phyloP scores from a whole-genome alignment of 1,140 invertebrate genomes.

The Lordiphosa stackelbergi region DNA sequence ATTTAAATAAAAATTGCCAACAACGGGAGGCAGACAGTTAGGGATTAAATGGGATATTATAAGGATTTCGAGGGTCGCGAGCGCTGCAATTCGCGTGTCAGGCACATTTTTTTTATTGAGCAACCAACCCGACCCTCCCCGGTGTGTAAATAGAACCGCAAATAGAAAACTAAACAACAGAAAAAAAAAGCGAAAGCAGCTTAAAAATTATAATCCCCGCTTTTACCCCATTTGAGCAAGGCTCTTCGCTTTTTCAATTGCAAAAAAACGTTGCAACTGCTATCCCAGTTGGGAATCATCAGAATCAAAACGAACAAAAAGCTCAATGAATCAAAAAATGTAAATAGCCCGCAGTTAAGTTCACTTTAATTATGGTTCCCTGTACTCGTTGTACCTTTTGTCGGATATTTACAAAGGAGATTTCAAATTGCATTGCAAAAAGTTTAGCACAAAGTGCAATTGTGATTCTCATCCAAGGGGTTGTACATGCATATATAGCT shows the following conservation, averaged over 20 bases:
- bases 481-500: conserved; percentile 15
- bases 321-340: conserved; percentile 67
- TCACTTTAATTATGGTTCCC: conserved; percentile 45
- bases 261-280: conserved; percentile 19
- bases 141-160: conserved; percentile 57
- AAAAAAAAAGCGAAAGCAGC: conserved; percentile 66
- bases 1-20: conserved; percentile 61
- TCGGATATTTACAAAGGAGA: conserved; percentile 32
- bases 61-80: conserved; percentile 54
- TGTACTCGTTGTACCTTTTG: background rate
- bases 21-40: conserved; percentile 38
- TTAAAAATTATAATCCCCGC: conserved; percentile 74
- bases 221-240: conserved; percentile 62
- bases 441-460: conserved; percentile 20
- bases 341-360: conserved; percentile 59
- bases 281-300: conserved; percentile 19
- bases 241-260: conserved; percentile 12
- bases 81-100: conserved; percentile 54
- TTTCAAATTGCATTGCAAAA: conserved; percentile 44
- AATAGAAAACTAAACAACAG: conserved; percentile 55
- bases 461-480: conserved; percentile 2
- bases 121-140: conserved; percentile 23
- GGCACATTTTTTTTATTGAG: conserved; percentile 58
- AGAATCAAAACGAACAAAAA: conserved; percentile 40
- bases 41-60: conserved; percentile 56